Conservation (phyloP, 2,113 vertebrate genomes). For the Pelobates fuscus region DNA sequence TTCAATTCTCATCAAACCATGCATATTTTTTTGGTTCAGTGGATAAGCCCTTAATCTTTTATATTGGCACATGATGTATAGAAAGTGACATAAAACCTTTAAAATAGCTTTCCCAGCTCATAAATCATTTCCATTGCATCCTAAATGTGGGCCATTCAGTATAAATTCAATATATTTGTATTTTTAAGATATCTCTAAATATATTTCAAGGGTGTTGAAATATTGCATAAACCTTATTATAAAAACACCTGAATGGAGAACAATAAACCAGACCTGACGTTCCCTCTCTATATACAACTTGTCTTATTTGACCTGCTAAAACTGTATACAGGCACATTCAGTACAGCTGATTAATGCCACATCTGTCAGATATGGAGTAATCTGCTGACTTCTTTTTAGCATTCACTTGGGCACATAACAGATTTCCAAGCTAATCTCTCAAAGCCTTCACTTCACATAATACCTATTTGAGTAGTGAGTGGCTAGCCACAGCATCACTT, state of each 20-base stretch:
- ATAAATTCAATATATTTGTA: too few relatives aligned
- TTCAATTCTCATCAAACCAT: too few relatives aligned
- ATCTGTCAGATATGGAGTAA: conserved; percentile 35
- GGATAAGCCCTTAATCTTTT: too few relatives aligned
- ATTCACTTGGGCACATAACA: neutral
- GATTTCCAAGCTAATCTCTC: neutral
- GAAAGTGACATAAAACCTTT: too few relatives aligned
- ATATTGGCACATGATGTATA: too few relatives aligned
- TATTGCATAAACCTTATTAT: too few relatives aligned
- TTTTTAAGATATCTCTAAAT: too few relatives aligned
- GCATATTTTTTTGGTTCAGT: too few relatives aligned
- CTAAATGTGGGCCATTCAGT: too few relatives aligned
- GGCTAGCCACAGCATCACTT: neutral
- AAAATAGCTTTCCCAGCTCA: too few relatives aligned
- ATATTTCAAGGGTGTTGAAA: too few relatives aligned
- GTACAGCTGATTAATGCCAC: neutral
- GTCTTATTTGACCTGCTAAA: conserved; percentile 40
- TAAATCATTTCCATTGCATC: too few relatives aligned
- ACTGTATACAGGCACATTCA: conserved; percentile 3
- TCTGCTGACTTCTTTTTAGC: conserved; percentile 5
- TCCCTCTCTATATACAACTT: neutral
- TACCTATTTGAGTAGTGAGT: conserved; percentile 8
- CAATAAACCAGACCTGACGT: neutral
- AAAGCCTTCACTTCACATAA: conserved; percentile 43
- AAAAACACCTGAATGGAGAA: neutral